These are phyloP conservation scores for Gulo gulo DNA, from an alignment of 2,113 vertebrate species.

Conservation along the genomic window DNA sequence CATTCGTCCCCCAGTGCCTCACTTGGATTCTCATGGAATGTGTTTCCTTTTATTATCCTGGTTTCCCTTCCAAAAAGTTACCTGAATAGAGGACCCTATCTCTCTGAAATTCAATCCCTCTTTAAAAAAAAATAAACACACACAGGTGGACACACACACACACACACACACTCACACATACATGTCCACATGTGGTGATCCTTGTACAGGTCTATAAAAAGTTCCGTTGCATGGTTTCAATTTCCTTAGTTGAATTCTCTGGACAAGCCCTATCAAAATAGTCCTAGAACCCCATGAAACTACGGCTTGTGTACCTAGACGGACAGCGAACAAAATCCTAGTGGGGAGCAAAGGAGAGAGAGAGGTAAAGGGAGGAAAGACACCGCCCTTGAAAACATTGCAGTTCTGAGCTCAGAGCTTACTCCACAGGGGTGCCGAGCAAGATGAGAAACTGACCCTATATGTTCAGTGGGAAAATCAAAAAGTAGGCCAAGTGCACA, in stretches of 20 bases:
- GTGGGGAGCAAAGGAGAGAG: background rate
- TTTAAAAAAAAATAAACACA: background rate
- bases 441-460: constrained; percentile 81
- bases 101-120: background rate
- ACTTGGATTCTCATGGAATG: background rate
- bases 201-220: background rate
- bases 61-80: background rate
- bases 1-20: background rate
- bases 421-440: constrained; percentile 66
- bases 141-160: background rate
- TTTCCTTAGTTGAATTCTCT: background rate
- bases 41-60: background rate
- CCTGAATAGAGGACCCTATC: background rate
- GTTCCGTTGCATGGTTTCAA: background rate
- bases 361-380: constrained; percentile 4
- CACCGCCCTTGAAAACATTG: constrained; percentile 37
- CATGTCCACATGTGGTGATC: background rate
- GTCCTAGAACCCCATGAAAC: background rate
- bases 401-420: constrained; percentile 44
- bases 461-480: constrained; percentile 81
- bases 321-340: background rate
- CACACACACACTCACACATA: background rate
- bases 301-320: background rate
- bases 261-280: background rate
- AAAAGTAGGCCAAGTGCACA: constrained; percentile 81